Conservation (phyloP, 2,113 vertebrate species). For the Murina feae region DNA sequence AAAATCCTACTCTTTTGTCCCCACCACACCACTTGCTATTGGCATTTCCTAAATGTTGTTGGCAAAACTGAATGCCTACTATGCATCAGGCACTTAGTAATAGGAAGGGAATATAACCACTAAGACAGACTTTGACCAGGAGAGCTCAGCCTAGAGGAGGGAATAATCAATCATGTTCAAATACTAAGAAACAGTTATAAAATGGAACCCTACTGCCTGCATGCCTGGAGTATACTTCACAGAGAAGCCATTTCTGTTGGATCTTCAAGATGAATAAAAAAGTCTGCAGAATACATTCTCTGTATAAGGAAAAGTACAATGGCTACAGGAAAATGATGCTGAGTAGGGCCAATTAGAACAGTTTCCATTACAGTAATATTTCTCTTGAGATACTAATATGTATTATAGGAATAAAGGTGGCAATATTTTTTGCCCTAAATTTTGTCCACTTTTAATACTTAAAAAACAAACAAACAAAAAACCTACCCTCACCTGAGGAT, state of each 20-base stretch:
- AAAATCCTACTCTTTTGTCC: slow-evolving; percentile 1
- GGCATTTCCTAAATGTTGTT: background rate
- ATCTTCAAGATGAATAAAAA: slow-evolving; percentile 29
- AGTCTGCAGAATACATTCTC: slow-evolving; percentile 11
- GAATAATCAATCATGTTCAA: slow-evolving; percentile 7
- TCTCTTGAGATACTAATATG: background rate
- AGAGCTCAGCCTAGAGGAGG: background rate
- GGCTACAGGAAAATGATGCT: slow-evolving; percentile 11
- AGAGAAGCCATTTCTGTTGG: slow-evolving; percentile 2
- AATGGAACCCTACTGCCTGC: background rate
- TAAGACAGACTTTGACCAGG: background rate
- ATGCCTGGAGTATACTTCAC: background rate
- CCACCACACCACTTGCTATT: background rate
- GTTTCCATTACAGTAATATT: slow-evolving; percentile 14
- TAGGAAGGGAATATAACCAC: background rate
- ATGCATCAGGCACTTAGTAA: background rate
- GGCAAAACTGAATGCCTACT: slow-evolving; percentile 13
- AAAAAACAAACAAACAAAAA: too few species aligned
- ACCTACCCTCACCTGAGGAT: too few species aligned
- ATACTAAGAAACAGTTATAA: slow-evolving; percentile 11
- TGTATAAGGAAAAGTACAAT: slow-evolving; percentile 15
- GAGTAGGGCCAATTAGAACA: background rate
- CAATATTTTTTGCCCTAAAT: background rate
- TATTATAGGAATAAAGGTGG: background rate
- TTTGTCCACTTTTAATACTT: background rate